Evolutionary conservation across 1,140 invertebrate genomes (phyloP).

Genomic region (Diprion similis): DNA sequence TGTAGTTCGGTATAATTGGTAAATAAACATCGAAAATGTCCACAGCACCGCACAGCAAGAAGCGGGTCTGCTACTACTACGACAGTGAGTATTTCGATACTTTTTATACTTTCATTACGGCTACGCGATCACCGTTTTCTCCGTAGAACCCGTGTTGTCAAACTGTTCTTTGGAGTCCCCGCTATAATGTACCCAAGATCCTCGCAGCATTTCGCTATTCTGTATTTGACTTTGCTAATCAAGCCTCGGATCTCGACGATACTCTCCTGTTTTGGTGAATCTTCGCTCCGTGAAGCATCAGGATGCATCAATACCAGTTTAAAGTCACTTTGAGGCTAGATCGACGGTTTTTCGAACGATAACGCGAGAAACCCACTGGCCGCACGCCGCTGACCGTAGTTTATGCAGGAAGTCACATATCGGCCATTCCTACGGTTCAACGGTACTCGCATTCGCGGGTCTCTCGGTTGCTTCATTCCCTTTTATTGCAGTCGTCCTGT

Average conservation of each 20-base stretch:
- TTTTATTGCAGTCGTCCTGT: slow-evolving; percentile 15
- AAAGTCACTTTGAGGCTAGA: background rate
- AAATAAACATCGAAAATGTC: slow-evolving; percentile 61
- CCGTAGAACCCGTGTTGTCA: slow-evolving; percentile 32
- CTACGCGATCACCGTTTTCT: slow-evolving; percentile 31
- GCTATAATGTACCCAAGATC: slow-evolving; percentile 20
- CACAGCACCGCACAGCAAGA: slow-evolving; percentile 84
- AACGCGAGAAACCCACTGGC: slow-evolving; percentile 45
- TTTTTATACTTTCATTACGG: slow-evolving; percentile 15
- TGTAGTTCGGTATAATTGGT: slow-evolving; percentile 35
- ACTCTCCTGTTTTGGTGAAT: too few species aligned
- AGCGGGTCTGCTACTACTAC: slow-evolving; percentile 98
- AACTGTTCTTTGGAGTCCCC: slow-evolving; percentile 41
- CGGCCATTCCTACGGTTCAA: slow-evolving; percentile 41
- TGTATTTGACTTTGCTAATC: too few species aligned
- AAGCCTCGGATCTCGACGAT: too few species aligned
- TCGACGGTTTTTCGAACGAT: slow-evolving; percentile 42
- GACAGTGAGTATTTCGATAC: slow-evolving; percentile 83
- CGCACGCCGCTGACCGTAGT: slow-evolving; percentile 44
- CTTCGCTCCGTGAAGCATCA: too few species aligned
- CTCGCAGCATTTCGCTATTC: background rate
- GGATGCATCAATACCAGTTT: too few species aligned
- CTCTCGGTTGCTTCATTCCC: background rate
- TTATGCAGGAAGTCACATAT: slow-evolving; percentile 42
- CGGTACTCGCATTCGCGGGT: background rate